phyloP scores from a whole-genome alignment of 2,797 vertebrate genomes.

The Chelon labrosus region DNA sequence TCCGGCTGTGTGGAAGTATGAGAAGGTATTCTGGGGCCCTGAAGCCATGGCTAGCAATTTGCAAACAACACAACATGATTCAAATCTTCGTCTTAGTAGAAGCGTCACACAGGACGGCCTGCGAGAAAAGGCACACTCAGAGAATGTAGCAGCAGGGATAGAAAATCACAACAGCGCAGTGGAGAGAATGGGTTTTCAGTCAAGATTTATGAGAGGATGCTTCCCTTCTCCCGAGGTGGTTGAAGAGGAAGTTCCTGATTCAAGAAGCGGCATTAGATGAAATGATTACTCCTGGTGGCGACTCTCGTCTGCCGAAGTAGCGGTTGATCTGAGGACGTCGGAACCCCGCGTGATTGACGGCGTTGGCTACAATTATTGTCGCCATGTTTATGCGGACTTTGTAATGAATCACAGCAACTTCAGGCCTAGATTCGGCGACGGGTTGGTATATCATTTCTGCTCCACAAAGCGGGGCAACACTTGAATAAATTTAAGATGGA shows the following conservation, averaged over 20 bases:
- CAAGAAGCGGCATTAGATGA: conserved; percentile 51
- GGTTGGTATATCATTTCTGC: conserved; percentile 11
- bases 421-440: conserved; percentile 30
- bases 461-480: conserved; percentile 29
- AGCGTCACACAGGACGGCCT: conserved; percentile 6
- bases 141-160: conserved; percentile 17
- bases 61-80: conserved; percentile 11
- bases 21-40: neutral
- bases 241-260: conserved; percentile 59
- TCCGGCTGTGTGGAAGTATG: neutral
- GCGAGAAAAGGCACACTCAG: conserved; percentile 12
- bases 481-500: conserved; percentile 37
- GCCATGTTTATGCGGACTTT: conserved; percentile 17
- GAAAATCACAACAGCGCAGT: conserved; percentile 36
- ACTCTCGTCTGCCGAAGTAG: conserved; percentile 32
- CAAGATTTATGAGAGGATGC: conserved; percentile 59
- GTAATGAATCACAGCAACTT: conserved; percentile 21
- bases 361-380: conserved; percentile 22
- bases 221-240: conserved; percentile 50
- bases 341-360: conserved; percentile 25
- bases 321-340: conserved; percentile 29
- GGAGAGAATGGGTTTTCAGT: conserved; percentile 36
- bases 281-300: conserved; percentile 48
- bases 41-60: neutral
- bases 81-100: conserved; percentile 8